These are phyloP conservation scores for Chiridota heheva DNA, from an alignment of 35 echinoderm and acorn worm species.

Conservation along the genomic window DNA sequence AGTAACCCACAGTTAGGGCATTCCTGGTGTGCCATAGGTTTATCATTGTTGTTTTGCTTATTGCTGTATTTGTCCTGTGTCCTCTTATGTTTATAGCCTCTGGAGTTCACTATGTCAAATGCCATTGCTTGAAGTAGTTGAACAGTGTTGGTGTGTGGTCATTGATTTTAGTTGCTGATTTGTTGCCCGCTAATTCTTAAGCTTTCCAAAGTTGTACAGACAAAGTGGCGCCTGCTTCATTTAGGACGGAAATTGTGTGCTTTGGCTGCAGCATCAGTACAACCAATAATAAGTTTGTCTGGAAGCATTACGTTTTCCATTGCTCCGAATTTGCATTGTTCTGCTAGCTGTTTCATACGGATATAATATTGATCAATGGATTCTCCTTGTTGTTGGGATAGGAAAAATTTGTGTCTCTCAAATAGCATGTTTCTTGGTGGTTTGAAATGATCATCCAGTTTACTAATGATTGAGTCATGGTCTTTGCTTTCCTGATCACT, in stretches of 20 bases:
- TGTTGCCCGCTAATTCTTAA: conserved; percentile 29
- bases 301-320: conserved; percentile 46
- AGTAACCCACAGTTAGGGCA: conserved; percentile 25
- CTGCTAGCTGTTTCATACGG: conserved; percentile 16
- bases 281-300: conserved; percentile 41
- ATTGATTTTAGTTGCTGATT: conserved; percentile 36
- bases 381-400: conserved; percentile 26
- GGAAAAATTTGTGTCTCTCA: conserved; percentile 30
- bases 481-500: neutral
- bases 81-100: neutral
- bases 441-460: conserved; percentile 28
- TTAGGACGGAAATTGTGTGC: conserved; percentile 28
- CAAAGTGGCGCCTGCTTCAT: conserved; percentile 4
- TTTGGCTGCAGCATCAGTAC: conserved; percentile 31
- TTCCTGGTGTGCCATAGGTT: neutral
- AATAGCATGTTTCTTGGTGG: conserved; percentile 15
- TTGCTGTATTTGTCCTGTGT: neutral
- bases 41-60: neutral
- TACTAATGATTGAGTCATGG: conserved; percentile 9
- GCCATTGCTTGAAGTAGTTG: neutral
- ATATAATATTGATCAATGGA: conserved; percentile 45
- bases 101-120: conserved; percentile 25
- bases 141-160: neutral
- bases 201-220: conserved; percentile 13
- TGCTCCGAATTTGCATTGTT: conserved; percentile 29